These are phyloP conservation scores for Paradisaea rubra DNA, from an alignment of 2,113 vertebrate genomes.

Conservation along the genomic window DNA sequence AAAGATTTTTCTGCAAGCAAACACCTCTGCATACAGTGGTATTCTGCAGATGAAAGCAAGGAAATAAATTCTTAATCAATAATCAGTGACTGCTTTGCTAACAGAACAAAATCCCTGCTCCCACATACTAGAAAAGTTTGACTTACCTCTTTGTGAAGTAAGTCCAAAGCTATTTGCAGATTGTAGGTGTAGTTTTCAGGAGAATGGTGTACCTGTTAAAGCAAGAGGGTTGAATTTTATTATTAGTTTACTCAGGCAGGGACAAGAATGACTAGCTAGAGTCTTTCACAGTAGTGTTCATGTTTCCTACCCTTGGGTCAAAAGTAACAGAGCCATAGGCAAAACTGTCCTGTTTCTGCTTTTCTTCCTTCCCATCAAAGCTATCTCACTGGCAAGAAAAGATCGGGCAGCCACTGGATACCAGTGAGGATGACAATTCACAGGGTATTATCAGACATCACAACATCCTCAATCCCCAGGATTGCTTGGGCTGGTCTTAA, in stretches of 20 bases:
- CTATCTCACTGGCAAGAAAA: not conserved
- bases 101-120: not conserved
- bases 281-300: not conserved
- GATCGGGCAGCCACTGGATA: not conserved
- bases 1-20: not conserved
- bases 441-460: not conserved
- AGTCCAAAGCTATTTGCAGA: constrained; percentile 65
- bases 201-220: constrained; percentile 46
- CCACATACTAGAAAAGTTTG: not conserved
- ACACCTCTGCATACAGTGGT: not conserved
- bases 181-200: constrained; percentile 61
- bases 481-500: not conserved
- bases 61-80: not conserved
- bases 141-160: constrained; percentile 72
- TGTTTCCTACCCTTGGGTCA: not conserved
- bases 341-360: not conserved
- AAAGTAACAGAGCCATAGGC: not conserved
- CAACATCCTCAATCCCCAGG: not conserved
- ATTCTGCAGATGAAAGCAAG: not conserved
- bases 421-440: not conserved
- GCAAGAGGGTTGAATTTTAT: not conserved
- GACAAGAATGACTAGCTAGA: not conserved
- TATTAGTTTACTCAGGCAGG: not conserved
- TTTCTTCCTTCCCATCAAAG: not conserved
- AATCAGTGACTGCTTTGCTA: not conserved